phyloP scores from a whole-genome alignment of 2,113 vertebrate species.

The Solenodon paradoxus region DNA sequence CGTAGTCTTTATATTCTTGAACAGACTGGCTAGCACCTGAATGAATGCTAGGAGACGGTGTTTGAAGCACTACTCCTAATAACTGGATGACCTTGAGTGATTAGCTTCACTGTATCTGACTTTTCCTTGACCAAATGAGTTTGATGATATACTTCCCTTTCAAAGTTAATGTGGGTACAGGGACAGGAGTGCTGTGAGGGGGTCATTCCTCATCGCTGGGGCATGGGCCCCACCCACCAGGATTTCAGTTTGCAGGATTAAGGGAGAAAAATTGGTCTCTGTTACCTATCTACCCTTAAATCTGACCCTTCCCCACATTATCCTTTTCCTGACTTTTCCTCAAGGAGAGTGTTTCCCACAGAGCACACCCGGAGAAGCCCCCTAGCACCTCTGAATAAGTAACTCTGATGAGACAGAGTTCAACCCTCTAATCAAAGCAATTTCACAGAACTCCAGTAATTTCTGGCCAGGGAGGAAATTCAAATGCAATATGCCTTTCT shows the following conservation, averaged over 20 bases:
- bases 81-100: not conserved
- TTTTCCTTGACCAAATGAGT: not conserved
- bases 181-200: not conserved
- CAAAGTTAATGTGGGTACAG: not conserved
- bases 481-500: not conserved
- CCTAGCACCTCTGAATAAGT: not conserved
- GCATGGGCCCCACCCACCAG: not conserved
- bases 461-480: not conserved
- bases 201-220: not conserved
- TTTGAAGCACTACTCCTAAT: not conserved
- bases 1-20: not conserved
- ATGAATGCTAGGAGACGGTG: not conserved
- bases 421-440: not conserved
- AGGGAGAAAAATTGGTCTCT: not conserved
- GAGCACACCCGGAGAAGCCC: not conserved
- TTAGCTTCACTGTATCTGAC: not conserved
- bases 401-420: not conserved
- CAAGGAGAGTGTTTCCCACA: not conserved
- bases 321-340: not conserved
- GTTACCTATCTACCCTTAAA: not conserved
- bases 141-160: not conserved
- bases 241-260: not conserved
- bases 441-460: not conserved
- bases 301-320: not conserved
- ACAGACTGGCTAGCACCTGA: not conserved